Evolutionary conservation across 2,797 vertebrate genomes (phyloP), one percentile per base, ranked within the genome.

Genomic region (Mustela erminea): DNA sequence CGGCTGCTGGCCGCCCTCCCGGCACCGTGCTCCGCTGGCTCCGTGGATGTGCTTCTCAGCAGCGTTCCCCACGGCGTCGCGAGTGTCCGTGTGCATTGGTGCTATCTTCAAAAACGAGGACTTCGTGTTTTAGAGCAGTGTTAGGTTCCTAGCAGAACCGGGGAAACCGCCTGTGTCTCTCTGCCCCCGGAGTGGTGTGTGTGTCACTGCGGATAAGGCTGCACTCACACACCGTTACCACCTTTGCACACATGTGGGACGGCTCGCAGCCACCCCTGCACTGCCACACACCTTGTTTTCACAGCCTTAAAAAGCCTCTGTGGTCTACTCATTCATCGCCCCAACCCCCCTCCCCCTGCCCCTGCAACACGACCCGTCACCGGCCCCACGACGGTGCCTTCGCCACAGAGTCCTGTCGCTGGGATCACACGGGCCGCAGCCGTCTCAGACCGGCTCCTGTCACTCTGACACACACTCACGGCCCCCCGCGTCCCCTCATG

Each of bases 141-240:
- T 32, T 32, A 11, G 27, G 43, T 20, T 21, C 75, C 46, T 41
- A 21, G 75, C 46, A 5, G 18, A 49, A 6, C 29, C 0, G 17
- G 43, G 46, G 43, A 14, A 27, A 5, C 66, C n/a, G 0, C n/a
- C 70, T 29, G 6, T 32, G 32, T 17, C 29, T 7, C 32, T 35
- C 68, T 41, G 68, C 35, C 35, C 68, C 68, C 68, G 0, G 17
- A 23, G 6, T 27, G 25, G 38, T 27, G 25, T 43, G 38, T 15
- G 7, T 9, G 13, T 27, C 2, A 8, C 23, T 1, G 1, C 3
- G 13, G 23, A 2, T 14, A 2, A 2, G 13, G 23, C 70, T 8
- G 23, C 70, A 7, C 29, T 1, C 9, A 11, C 29, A 52, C 17
- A 0, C 9, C 27, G 2, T 46, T 8, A 10, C 43, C 74, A 29